Evolutionary conservation across 2,113 vertebrate species (phyloP).

Genomic region (Isurus oxyrinchus): DNA sequence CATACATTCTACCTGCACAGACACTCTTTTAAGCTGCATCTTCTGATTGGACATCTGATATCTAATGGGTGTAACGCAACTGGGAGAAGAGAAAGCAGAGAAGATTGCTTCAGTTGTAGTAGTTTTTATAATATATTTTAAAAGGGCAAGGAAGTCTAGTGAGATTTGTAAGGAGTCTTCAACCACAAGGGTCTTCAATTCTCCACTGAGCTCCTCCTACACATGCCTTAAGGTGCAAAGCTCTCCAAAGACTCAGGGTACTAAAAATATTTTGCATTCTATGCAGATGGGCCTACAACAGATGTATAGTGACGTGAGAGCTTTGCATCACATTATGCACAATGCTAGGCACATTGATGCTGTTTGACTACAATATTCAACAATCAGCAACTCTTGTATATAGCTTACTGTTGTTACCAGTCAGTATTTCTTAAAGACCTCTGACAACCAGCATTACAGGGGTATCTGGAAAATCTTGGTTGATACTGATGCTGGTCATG

Average conservation of each 20-base stretch:
- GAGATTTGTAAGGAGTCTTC: not conserved
- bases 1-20: not conserved
- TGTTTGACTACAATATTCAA: not conserved
- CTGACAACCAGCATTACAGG: not conserved
- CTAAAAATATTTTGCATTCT: not conserved
- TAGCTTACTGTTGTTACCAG: not conserved
- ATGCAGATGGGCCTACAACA: not conserved
- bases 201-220: not conserved
- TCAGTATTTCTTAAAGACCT: not conserved
- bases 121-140: not conserved
- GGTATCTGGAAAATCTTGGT: not conserved
- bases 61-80: not conserved
- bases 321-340: not conserved
- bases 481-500: not conserved
- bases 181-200: not conserved
- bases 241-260: too few relatives aligned
- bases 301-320: not conserved
- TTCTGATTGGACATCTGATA: not conserved
- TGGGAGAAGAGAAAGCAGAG: not conserved
- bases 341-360: not conserved
- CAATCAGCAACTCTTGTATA: not conserved
- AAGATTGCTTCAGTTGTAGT: not conserved
- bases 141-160: not conserved
- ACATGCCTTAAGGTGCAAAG: not conserved
- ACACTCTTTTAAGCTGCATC: too few relatives aligned